Conservation (phyloP, 2,888 invertebrate species). For the Bombyx huttoni region DNA sequence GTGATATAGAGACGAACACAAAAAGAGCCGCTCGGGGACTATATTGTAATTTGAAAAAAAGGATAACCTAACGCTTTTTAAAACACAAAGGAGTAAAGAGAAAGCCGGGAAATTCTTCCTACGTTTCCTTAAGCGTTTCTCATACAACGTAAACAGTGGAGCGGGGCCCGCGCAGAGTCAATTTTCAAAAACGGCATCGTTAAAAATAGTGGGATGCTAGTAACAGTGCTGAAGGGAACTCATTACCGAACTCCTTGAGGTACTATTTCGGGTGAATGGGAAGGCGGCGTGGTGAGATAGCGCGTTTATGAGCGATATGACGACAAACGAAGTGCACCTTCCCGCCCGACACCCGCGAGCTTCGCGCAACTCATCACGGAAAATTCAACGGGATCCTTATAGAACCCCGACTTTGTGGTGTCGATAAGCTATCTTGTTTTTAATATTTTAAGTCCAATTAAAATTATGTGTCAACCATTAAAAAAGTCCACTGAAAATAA, state of each 20-base stretch:
- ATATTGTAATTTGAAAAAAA: neutral
- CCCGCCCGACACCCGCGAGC: slow-evolving; percentile 5
- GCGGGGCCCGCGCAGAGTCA: slow-evolving; percentile 24
- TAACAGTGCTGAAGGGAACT: slow-evolving; percentile 55
- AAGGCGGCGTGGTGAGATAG: slow-evolving; percentile 48
- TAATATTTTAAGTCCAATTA: too few relatives aligned
- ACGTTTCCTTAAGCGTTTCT: neutral
- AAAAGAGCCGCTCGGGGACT: too few relatives aligned
- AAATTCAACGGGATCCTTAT: neutral
- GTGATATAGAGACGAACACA: too few relatives aligned
- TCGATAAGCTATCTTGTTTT: neutral
- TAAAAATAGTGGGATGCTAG: slow-evolving; percentile 48
- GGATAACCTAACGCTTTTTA: neutral
- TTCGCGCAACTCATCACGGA: neutral
- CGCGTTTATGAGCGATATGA: slow-evolving; percentile 64
- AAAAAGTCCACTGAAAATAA: too few relatives aligned
- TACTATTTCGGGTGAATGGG: slow-evolving; percentile 67
- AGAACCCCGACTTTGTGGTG: neutral
- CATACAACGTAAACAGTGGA: slow-evolving; percentile 5
- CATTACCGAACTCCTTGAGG: slow-evolving; percentile 67
- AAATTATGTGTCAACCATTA: too few relatives aligned
- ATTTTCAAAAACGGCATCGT: slow-evolving; percentile 50
- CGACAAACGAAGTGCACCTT: slow-evolving; percentile 58
- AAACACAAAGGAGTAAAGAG: neutral
- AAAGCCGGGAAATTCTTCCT: neutral